Evolutionary conservation across 2,797 vertebrate genomes (phyloP).

Genomic region (Hemibagrus guttatus): DNA sequence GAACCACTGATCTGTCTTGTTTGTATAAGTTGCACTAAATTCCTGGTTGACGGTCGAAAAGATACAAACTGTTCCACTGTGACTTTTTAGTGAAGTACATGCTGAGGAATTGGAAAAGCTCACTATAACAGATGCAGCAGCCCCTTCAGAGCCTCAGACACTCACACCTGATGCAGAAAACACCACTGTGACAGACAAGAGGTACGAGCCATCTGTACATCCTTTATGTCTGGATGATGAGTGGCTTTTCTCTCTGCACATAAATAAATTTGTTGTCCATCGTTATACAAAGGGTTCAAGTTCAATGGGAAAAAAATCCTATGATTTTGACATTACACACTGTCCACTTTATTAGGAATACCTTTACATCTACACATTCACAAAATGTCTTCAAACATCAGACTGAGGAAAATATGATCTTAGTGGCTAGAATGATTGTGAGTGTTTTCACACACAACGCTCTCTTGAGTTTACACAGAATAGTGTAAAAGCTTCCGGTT

Average conservation of each 20-base stretch:
- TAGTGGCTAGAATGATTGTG: neutral
- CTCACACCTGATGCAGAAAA: slow-evolving; percentile 56
- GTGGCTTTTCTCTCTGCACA: neutral
- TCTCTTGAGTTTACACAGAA: neutral
- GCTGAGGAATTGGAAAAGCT: slow-evolving; percentile 74
- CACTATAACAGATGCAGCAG: slow-evolving; percentile 65
- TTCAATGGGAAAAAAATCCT: neutral
- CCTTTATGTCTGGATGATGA: neutral
- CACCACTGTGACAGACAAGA: slow-evolving; percentile 67
- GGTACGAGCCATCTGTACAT: slow-evolving; percentile 58
- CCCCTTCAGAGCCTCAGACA: slow-evolving; percentile 52
- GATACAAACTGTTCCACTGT: neutral
- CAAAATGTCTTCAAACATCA: neutral
- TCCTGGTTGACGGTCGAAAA: neutral
- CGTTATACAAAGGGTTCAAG: neutral
- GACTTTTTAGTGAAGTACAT: slow-evolving; percentile 66
- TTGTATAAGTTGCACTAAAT: neutral
- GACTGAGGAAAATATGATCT: neutral
- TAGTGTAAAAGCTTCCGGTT: neutral
- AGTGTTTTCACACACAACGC: neutral
- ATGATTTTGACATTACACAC: neutral
- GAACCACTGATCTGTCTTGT: neutral
- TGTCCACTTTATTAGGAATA: neutral
- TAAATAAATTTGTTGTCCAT: neutral
- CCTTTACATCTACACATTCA: neutral